These are phyloP conservation scores for Orthonychiurus folsomi DNA, from an alignment of 2,888 invertebrate genomes.

Conservation along the genomic window DNA sequence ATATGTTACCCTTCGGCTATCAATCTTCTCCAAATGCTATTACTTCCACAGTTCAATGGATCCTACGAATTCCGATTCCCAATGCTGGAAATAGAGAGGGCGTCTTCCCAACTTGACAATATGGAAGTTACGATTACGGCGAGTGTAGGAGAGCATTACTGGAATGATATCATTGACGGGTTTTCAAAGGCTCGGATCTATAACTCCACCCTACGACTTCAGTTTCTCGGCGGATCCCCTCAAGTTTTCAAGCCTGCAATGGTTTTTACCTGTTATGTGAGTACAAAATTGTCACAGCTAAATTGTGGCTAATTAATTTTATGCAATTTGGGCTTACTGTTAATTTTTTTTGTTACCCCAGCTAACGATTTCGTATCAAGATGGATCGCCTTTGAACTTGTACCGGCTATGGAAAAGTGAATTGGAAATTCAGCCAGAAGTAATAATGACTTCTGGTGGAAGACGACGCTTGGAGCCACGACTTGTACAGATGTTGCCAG, in stretches of 20 bases:
- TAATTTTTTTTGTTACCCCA: conserved; percentile 44
- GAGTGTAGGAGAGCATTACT: conserved; percentile 75
- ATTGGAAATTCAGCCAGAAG: conserved; percentile 58
- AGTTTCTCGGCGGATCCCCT: conserved; percentile 74
- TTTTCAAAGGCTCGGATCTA: conserved; percentile 78
- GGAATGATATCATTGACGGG: conserved; percentile 75
- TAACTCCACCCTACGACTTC: conserved; percentile 72
- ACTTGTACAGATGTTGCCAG: conserved; percentile 56
- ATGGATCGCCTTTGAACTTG: conserved; percentile 67
- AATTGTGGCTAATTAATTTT: conserved; percentile 36
- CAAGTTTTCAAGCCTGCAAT: conserved; percentile 93
- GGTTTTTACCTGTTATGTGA: conserved; percentile 76
- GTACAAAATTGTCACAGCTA: too few relatives aligned
- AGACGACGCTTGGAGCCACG: conserved; percentile 56
- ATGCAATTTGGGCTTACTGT: neutral
- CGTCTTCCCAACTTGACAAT: conserved; percentile 60
- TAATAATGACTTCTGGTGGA: conserved; percentile 55
- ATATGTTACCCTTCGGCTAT: too few relatives aligned
- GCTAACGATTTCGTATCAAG: conserved; percentile 82
- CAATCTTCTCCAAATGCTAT: too few relatives aligned
- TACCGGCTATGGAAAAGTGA: conserved; percentile 57
- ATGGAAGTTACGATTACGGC: conserved; percentile 77
- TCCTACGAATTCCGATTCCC: conserved; percentile 79
- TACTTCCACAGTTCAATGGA: conserved; percentile 64
- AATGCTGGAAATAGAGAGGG: conserved; percentile 63